These are phyloP conservation scores for Cebidichthys violaceus DNA, from an alignment of 2,113 vertebrate species.

Conservation along the genomic window DNA sequence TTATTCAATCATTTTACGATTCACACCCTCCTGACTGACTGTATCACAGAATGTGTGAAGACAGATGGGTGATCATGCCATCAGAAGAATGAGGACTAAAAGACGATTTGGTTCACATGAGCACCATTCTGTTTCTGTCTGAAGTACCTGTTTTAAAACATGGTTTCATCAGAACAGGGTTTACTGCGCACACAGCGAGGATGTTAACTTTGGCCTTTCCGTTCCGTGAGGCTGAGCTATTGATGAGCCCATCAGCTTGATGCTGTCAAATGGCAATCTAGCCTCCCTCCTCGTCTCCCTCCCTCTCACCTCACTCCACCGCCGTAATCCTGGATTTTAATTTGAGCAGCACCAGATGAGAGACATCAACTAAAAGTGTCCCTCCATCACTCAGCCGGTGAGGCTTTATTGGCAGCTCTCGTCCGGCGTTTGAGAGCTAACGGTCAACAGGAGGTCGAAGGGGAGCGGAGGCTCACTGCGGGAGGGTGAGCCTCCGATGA, in stretches of 20 bases:
- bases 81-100: neutral
- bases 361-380: constrained; percentile 27
- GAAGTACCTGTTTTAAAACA: neutral
- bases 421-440: constrained; percentile 41
- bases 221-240: constrained; percentile 44
- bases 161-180: neutral
- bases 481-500: constrained; percentile 43
- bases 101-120: neutral
- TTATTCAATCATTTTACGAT: neutral
- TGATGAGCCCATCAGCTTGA: constrained; percentile 58
- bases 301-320: constrained; percentile 13
- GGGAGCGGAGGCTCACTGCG: constrained; percentile 32
- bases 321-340: constrained; percentile 45
- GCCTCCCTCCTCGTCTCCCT: neutral
- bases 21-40: neutral
- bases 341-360: constrained; percentile 38
- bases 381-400: neutral
- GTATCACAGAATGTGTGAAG: constrained; percentile 17
- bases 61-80: neutral
- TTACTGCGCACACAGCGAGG: constrained; percentile 3
- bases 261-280: constrained; percentile 29
- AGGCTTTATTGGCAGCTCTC: constrained; percentile 65
- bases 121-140: neutral
- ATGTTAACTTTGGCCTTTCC: constrained; percentile 51
- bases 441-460: constrained; percentile 41